A percentile compares a stretch with the other conserved stretches of the same genome.
These are phyloP conservation scores for Drosophila sucinea DNA, from an alignment of 1,140 invertebrate species.

Conservation along the genomic window DNA sequence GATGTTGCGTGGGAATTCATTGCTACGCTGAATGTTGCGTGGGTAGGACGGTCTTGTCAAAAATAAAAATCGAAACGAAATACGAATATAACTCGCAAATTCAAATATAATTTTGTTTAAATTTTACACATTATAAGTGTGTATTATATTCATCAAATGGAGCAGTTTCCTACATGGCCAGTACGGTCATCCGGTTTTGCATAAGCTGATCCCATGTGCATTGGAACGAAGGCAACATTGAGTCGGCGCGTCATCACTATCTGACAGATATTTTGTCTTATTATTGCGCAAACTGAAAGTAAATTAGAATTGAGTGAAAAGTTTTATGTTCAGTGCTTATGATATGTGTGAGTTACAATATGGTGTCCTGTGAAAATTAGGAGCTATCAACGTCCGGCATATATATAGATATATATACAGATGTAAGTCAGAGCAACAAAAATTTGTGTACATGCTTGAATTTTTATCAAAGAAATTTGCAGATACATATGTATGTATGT, in stretches of 20 bases:
- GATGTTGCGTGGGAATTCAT: too few species aligned
- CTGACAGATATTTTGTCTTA: background rate
- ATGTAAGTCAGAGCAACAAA: background rate
- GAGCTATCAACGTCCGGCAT: background rate
- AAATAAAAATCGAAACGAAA: too few species aligned
- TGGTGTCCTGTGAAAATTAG: background rate
- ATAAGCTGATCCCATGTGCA: constrained; percentile 91
- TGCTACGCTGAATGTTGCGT: too few species aligned
- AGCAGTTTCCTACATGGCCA: constrained; percentile 83
- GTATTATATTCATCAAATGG: constrained; percentile 62
- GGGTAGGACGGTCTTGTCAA: too few species aligned
- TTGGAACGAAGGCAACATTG: constrained; percentile 96
- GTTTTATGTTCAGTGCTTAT: background rate
- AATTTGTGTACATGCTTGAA: constrained; percentile 8
- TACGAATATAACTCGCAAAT: too few species aligned
- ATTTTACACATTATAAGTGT: too few species aligned
- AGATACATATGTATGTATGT: constrained; percentile 1
- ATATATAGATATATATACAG: background rate
- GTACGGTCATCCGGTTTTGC: constrained; percentile 88
- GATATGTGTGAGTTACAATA: background rate
- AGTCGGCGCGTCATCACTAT: constrained; percentile 93
- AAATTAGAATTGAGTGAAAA: background rate
- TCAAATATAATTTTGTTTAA: too few species aligned
- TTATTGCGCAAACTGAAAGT: constrained; percentile 2
- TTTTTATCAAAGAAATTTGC: constrained; percentile 8